Conservation (phyloP, 30 jellyfish, hydroid and myxozoan genomes). For the Aurelia aurita complex sp. Pacific region DNA sequence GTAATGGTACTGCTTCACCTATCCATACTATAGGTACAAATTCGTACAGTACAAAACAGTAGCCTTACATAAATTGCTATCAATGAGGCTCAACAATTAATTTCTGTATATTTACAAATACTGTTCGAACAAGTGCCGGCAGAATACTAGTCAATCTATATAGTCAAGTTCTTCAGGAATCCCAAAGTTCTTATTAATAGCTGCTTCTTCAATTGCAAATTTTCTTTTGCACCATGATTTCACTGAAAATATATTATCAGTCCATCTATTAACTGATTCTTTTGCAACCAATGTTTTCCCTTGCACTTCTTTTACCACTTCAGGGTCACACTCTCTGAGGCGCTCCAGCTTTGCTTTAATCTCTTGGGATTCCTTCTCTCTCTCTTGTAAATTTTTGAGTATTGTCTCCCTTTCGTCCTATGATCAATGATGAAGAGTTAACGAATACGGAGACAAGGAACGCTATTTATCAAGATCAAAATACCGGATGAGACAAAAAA, state of each 20-base stretch:
- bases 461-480: no score
- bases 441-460: no score
- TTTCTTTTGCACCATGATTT: slow-evolving; percentile 94
- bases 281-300: slow-evolving; percentile 60
- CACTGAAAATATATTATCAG: slow-evolving; percentile 90
- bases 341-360: slow-evolving; percentile 57
- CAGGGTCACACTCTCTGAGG: slow-evolving; percentile 97
- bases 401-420: slow-evolving; percentile 80
- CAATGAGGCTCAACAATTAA: not conserved
- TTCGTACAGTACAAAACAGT: no score
- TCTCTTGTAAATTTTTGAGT: slow-evolving; percentile 28
- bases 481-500: no score
- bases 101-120: not conserved
- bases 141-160: slow-evolving; percentile 30
- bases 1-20: no score
- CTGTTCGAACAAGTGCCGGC: no score
- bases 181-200: slow-evolving; percentile 86
- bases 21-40: no score
- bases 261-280: slow-evolving; percentile 99
- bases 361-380: slow-evolving; percentile 56
- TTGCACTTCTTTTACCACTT: slow-evolving; percentile 73
- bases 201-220: slow-evolving; percentile 80
- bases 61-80: no score
- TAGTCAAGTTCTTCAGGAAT: slow-evolving; percentile 99
- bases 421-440: no score